Evolutionary conservation across 2,113 vertebrate species (phyloP).

Genomic region (Charina bottae): DNA sequence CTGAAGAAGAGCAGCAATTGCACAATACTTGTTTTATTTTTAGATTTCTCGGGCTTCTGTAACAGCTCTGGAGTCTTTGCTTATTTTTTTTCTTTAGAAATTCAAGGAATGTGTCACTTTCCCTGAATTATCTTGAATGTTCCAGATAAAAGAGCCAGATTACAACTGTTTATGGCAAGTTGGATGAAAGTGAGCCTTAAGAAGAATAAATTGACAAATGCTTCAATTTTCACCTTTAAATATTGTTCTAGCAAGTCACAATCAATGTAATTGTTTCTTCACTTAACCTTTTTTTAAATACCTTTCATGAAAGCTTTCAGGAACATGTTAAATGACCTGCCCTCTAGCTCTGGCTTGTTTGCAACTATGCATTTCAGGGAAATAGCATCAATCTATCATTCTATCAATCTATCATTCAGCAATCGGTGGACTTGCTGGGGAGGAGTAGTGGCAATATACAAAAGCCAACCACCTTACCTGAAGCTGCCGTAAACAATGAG

Average conservation of each 20-base stretch:
- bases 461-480: slow-evolving; percentile 74
- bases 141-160: not conserved
- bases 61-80: not conserved
- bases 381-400: not conserved
- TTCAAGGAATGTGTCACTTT: not conserved
- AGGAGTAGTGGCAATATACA: not conserved
- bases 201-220: not conserved
- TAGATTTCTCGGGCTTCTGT: not conserved
- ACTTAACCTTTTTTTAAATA: not conserved
- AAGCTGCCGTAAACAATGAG: slow-evolving; percentile 86
- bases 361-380: not conserved
- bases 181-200: not conserved
- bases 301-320: not conserved
- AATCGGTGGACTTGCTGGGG: not conserved
- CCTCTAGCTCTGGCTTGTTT: not conserved
- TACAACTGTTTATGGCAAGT: not conserved
- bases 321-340: not conserved
- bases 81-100: not conserved
- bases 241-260: not conserved
- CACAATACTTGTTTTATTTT: not conserved
- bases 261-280: not conserved
- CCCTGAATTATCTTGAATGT: not conserved
- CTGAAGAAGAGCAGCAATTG: not conserved
- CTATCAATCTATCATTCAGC: too few relatives aligned
- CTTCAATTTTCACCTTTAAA: not conserved